Evolutionary conservation across 1,140 invertebrate genomes (phyloP).

Genomic region (Euura lappo): DNA sequence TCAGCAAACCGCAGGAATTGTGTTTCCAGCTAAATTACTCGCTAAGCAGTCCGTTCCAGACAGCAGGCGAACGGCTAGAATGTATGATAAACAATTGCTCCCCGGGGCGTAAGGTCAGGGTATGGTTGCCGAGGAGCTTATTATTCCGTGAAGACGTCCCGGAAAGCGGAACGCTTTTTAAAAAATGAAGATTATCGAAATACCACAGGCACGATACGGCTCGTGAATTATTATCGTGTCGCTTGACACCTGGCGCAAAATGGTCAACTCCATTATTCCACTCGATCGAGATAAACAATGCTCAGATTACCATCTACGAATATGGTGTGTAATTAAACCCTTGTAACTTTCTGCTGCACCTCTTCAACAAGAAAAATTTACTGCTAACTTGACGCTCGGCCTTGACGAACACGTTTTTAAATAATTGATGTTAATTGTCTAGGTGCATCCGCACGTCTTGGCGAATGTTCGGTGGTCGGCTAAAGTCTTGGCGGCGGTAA

Average conservation of each 20-base stretch:
- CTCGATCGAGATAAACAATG: background rate
- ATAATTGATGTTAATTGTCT: background rate
- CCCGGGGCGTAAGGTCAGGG: constrained; percentile 4
- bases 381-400: background rate
- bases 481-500: background rate
- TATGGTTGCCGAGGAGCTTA: background rate
- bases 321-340: background rate
- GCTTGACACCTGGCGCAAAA: background rate
- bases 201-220: background rate
- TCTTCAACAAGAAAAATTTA: background rate
- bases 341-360: background rate
- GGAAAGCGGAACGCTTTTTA: constrained; percentile 7
- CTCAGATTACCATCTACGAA: background rate
- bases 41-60: background rate
- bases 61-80: constrained; percentile 11
- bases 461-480: too few species aligned
- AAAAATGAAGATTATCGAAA: constrained; percentile 10
- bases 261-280: background rate
- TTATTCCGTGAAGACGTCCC: background rate
- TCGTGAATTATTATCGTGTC: background rate
- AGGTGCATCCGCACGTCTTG: background rate
- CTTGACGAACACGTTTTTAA: constrained; percentile 2
- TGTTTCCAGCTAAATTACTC: background rate
- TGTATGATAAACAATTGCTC: constrained; percentile 7
- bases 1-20: background rate